Conservation (phyloP, 2,797 vertebrate genomes). For the Diplodus sargus region DNA sequence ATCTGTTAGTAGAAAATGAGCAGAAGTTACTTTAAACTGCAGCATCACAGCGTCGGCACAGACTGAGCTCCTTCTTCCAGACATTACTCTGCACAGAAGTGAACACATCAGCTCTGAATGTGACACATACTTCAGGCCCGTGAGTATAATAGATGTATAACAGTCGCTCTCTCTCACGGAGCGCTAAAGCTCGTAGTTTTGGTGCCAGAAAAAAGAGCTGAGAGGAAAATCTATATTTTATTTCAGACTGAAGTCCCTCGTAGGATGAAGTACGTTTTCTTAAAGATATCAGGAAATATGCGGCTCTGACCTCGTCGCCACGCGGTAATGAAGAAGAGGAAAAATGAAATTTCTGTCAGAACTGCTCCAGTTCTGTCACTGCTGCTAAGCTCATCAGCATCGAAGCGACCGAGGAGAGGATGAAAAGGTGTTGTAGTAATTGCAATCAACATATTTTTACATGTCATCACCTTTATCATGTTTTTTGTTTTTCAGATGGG, state of each 20-base stretch:
- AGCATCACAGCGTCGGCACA: background rate
- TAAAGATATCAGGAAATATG: constrained; percentile 7
- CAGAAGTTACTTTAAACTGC: background rate
- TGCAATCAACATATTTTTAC: too few relatives aligned
- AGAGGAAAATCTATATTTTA: constrained; percentile 1
- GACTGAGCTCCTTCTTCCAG: background rate
- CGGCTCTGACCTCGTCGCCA: constrained; percentile 17
- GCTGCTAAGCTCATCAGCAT: constrained; percentile 12
- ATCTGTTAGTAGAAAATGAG: background rate
- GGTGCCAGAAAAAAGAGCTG: background rate
- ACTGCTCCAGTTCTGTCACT: constrained; percentile 25
- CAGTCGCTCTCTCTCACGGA: background rate
- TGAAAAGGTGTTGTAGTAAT: background rate
- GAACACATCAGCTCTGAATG: background rate
- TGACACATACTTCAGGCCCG: background rate
- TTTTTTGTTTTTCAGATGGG: background rate
- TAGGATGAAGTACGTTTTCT: background rate
- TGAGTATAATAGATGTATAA: background rate
- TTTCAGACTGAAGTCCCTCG: background rate
- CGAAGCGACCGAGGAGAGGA: background rate
- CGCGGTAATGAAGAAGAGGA: constrained; percentile 13
- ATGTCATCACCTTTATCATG: background rate
- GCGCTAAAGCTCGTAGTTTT: background rate
- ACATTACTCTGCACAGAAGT: constrained; percentile 1
- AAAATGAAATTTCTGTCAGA: background rate